phyloP scores from a whole-genome alignment of 2,888 invertebrate species.

The Poecilobothrus nobilitatus region DNA sequence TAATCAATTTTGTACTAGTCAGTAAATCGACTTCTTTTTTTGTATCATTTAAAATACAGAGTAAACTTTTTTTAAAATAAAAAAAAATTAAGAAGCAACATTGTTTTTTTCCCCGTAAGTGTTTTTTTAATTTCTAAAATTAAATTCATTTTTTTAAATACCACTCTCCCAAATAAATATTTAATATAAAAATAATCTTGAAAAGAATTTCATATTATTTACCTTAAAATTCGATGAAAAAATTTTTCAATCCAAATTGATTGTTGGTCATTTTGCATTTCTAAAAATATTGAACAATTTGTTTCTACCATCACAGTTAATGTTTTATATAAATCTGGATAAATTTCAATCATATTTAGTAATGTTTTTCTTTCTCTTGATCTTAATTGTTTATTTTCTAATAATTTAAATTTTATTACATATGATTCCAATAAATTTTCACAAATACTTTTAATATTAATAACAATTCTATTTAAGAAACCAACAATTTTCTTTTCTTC shows the following conservation, averaged over 20 bases:
- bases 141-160: too few species aligned
- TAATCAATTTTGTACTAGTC: too few species aligned
- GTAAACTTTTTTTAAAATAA: too few species aligned
- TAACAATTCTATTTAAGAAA: conserved; percentile 28
- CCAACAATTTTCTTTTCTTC: conserved; percentile 31
- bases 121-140: too few species aligned
- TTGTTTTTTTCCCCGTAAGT: too few species aligned
- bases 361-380: conserved; percentile 32
- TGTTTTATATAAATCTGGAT: conserved; percentile 24
- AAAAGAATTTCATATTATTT: conserved; percentile 18
- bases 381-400: conserved; percentile 27
- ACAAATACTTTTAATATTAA: conserved; percentile 25
- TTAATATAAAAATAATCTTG: too few species aligned
- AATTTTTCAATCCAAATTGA: conserved; percentile 8
- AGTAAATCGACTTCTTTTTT: too few species aligned
- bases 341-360: conserved; percentile 24
- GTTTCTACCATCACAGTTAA: conserved; percentile 19
- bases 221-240: conserved; percentile 21
- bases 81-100: neutral
- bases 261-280: conserved; percentile 18
- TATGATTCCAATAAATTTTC: conserved; percentile 28
- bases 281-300: conserved; percentile 18
- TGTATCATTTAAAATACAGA: too few species aligned
- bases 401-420: conserved; percentile 24
- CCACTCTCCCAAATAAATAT: too few species aligned